phyloP scores from a whole-genome alignment of 1,140 invertebrate genomes.

The Aphidius gifuensis region DNA sequence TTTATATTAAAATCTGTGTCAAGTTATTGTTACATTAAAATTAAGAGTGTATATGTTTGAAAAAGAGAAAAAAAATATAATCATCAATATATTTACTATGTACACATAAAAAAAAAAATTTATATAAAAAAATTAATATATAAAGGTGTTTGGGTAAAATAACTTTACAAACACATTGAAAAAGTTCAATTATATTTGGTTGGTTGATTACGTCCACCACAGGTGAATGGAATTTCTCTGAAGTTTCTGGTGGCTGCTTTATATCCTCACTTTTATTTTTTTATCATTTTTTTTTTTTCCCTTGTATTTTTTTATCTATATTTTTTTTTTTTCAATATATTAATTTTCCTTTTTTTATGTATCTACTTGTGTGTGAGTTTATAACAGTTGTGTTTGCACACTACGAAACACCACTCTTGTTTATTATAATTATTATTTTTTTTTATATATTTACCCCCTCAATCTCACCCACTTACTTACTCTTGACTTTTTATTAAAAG shows the following conservation, averaged over 20 bases:
- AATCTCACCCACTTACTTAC: not conserved
- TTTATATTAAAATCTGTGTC: too few species aligned
- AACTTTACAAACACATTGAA: slow-evolving; percentile 1
- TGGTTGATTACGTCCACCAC: slow-evolving; percentile 27
- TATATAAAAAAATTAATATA: not conserved
- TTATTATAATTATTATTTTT: slow-evolving; percentile 12
- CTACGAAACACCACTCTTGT: not conserved
- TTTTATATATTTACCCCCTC: too few species aligned
- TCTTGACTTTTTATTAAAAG: slow-evolving; percentile 29
- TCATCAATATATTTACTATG: too few species aligned
- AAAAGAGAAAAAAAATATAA: too few species aligned
- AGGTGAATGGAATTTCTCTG: slow-evolving; percentile 24
- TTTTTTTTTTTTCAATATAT: slow-evolving; percentile 1
- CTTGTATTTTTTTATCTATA: not conserved
- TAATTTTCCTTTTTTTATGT: not conserved
- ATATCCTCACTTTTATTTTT: slow-evolving; percentile 13
- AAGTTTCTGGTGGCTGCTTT: slow-evolving; percentile 13
- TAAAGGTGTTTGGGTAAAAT: not conserved
- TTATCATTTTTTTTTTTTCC: slow-evolving; percentile 11
- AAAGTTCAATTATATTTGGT: slow-evolving; percentile 33
- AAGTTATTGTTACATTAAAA: too few species aligned
- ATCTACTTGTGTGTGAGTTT: too few species aligned
- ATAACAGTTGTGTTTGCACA: not conserved
- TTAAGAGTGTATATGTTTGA: too few species aligned
- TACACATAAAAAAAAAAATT: too few species aligned